Conservation (phyloP, 2,797 vertebrate species). For the Mionectes olivaceus region DNA sequence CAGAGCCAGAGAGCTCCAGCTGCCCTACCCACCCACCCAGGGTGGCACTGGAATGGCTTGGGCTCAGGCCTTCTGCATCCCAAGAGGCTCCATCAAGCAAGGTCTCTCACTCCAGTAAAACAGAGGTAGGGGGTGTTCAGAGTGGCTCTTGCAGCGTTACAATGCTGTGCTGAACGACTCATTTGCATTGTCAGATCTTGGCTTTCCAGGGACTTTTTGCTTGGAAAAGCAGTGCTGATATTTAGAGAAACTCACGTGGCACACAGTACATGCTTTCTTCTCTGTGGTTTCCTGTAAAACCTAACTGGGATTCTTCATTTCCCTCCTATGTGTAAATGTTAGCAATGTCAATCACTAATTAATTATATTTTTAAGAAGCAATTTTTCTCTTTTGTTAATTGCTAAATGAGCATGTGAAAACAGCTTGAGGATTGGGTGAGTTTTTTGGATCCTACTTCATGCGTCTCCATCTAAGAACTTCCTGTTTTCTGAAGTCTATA, state of each 20-base stretch:
- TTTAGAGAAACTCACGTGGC: background rate
- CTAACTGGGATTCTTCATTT: background rate
- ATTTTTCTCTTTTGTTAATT: background rate
- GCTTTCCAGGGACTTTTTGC: background rate
- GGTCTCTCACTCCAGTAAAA: background rate
- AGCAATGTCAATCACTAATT: background rate
- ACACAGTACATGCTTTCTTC: background rate
- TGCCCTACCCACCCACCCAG: background rate
- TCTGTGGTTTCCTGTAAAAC: background rate
- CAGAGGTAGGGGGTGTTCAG: background rate
- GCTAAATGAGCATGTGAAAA: background rate
- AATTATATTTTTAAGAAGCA: background rate
- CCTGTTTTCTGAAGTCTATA: background rate
- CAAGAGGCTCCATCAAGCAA: background rate
- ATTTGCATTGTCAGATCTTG: background rate
- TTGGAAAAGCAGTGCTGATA: background rate
- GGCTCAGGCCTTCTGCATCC: background rate
- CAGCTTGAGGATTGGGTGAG: background rate
- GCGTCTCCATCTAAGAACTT: background rate
- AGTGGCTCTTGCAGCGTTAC: background rate
- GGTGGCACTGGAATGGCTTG: background rate
- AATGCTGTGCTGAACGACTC: rapidly evolving
- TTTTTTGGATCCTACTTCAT: background rate
- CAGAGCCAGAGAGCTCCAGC: background rate
- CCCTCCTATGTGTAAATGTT: background rate